A percentile compares a stretch with the other conserved stretches of the same genome.
phyloP scores from a whole-genome alignment of 2,888 invertebrate genomes.

The Liodrosophila aerea region DNA sequence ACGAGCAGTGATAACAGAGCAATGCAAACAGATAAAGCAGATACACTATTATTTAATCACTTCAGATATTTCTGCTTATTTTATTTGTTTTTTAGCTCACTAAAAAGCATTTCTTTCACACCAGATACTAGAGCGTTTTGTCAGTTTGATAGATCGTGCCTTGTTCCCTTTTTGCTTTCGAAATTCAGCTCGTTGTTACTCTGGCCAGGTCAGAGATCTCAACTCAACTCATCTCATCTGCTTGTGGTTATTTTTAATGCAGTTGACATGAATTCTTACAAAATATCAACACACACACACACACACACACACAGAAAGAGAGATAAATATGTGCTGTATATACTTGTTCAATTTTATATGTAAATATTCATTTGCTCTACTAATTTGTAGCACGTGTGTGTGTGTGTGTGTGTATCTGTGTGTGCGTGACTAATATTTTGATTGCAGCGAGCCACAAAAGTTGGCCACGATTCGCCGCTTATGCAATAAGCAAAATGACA shows the following conservation, averaged over 20 bases:
- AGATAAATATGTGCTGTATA: slow-evolving; percentile 8
- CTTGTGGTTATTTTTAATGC: slow-evolving; percentile 71
- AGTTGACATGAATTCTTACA: slow-evolving; percentile 72
- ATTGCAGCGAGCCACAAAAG: slow-evolving; percentile 54
- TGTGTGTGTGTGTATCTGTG: slow-evolving; percentile 39
- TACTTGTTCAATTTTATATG: slow-evolving; percentile 30
- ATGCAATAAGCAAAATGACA: slow-evolving; percentile 54
- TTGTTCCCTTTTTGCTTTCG: slow-evolving; percentile 18
- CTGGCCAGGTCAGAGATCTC: slow-evolving; percentile 30
- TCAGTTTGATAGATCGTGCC: slow-evolving; percentile 56
- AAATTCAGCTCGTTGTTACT: slow-evolving; percentile 35
- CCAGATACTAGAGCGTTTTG: slow-evolving; percentile 46
- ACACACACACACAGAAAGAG: slow-evolving; percentile 38
- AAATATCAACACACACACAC: slow-evolving; percentile 49
- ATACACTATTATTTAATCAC: no score
- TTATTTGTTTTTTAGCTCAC: no score
- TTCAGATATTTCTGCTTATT: no score
- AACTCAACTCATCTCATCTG: slow-evolving; percentile 27
- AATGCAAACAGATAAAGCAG: no score
- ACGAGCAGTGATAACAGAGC: no score
- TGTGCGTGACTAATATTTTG: slow-evolving; percentile 73
- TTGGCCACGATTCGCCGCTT: slow-evolving; percentile 67
- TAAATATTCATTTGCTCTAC: slow-evolving; percentile 62
- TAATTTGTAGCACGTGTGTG: slow-evolving; percentile 46
- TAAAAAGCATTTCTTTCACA: no score